Evolutionary conservation across 2,888 invertebrate species (phyloP), one percentile per base, ranked within the genome.

Genomic region (Spisula solida): DNA sequence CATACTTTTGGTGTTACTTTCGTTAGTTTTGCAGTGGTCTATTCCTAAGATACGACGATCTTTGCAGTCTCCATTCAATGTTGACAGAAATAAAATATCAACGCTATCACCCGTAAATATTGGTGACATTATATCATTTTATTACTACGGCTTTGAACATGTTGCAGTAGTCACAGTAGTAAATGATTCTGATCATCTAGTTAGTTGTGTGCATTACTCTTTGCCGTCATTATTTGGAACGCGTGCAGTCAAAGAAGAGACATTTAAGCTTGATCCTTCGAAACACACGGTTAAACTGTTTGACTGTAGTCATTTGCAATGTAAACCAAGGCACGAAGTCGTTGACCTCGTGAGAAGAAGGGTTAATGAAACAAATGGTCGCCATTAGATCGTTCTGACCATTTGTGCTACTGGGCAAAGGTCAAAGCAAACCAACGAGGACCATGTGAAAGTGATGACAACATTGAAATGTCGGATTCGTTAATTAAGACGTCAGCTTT

Each of bases 151-250:
- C 16, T 55, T 51, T 1, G 81, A 55, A 16, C 86, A 86, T 51
- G 81, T 48, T 29, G 31, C 70, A 10, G 18, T 86, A 31, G 86
- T 81, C 1, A 51, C 86, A 20, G 86, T 51, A 20, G 81, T 86
- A 0, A 34, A 75, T 18, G 47, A 70, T 20, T 12, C 8, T 8
- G 55, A 34, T 5, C 48, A 48, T 14, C 34, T 18, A 14, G 41
- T 84, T 70, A 70, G 81, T 10, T 47, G 79, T 14, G 60, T 88
- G 25, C 88, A 88, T 84, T 88, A 88, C 34, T 80, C 80, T 14
- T 34, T 34, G 29, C 81, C 70, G 10, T 20, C 31, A 2, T 6
- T 41, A 6, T 60, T 75, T 48, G 78, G 66, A 12, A 84, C 70
- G n/a, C 80, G 82, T 20, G 34, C n/a, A 60, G 81, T 88, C 47